A percentile compares a stretch with the other conserved stretches of the same genome.
Conservation (phyloP, 2,113 vertebrate species). For the Pyrgilauda ruficollis region DNA sequence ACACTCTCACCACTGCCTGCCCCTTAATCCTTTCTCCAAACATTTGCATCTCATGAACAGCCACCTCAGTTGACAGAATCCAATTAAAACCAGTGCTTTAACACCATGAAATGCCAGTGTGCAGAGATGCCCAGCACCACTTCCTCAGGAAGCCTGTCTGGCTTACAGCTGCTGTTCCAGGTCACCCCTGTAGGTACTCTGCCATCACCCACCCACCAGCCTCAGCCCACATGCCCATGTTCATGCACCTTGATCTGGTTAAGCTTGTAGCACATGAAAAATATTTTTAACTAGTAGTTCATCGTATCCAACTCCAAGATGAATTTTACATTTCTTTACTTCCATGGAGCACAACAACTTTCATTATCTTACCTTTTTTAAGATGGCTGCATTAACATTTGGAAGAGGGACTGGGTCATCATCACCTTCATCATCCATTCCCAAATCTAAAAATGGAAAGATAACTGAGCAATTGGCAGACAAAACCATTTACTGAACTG, state of each 20-base stretch:
- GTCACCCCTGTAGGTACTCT: fast-evolving
- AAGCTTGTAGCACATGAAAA: not conserved
- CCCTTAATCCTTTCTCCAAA: not conserved
- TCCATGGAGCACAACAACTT: not conserved
- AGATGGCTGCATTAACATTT: constrained; percentile 97
- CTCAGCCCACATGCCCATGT: fast-evolving
- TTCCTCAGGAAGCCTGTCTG: not conserved
- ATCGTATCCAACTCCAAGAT: not conserved
- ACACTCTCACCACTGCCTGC: not conserved
- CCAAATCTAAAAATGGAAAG: constrained; percentile 84
- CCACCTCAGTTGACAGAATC: not conserved
- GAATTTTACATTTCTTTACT: not conserved
- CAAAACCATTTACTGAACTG: not conserved
- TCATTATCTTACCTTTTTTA: constrained; percentile 88
- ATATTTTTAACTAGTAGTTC: not conserved
- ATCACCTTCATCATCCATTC: constrained; percentile 99
- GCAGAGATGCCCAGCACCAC: not conserved
- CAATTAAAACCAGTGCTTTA: not conserved
- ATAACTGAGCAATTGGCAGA: not conserved
- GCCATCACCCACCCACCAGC: not conserved
- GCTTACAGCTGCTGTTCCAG: not conserved
- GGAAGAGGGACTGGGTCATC: constrained; percentile 98
- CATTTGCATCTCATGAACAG: not conserved
- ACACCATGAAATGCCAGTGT: not conserved
- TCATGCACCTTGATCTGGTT: not conserved